These are phyloP conservation scores for Penaeus japonicus DNA, from an alignment of 1,140 invertebrate genomes.

Conservation along the genomic window DNA sequence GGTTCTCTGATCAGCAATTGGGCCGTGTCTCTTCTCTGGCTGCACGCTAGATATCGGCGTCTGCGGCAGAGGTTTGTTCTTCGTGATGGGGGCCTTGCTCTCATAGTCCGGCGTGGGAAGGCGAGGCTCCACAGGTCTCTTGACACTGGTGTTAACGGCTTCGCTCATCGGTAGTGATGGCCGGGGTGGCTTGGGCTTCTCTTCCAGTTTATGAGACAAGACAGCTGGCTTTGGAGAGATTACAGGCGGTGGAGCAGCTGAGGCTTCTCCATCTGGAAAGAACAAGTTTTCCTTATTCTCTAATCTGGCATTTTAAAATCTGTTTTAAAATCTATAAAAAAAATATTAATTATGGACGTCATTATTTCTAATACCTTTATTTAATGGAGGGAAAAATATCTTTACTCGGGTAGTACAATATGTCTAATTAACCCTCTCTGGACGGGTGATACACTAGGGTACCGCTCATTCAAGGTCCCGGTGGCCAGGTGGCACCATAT, in stretches of 20 bases:
- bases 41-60: background rate
- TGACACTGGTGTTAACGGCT: background rate
- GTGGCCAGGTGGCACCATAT: too few relatives aligned
- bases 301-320: background rate
- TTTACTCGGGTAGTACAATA: too few relatives aligned
- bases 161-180: background rate
- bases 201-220: background rate
- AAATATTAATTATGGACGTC: background rate
- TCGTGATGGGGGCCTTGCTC: slow-evolving; percentile 3
- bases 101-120: slow-evolving; percentile 44
- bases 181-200: slow-evolving; percentile 18
- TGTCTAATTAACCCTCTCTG: too few relatives aligned
- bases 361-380: too few relatives aligned
- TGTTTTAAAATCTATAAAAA: background rate
- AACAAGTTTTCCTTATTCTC: background rate
- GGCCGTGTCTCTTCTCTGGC: background rate
- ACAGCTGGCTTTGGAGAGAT: slow-evolving; percentile 38
- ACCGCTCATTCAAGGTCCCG: too few relatives aligned
- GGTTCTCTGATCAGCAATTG: background rate
- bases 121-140: slow-evolving; percentile 14
- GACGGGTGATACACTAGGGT: too few relatives aligned
- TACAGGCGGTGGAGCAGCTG: slow-evolving; percentile 6
- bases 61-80: slow-evolving; percentile 30
- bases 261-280: slow-evolving; percentile 14
- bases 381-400: too few relatives aligned